Conservation (phyloP, 1,140 invertebrate genomes). For the Pseudobourletiella spinata region DNA sequence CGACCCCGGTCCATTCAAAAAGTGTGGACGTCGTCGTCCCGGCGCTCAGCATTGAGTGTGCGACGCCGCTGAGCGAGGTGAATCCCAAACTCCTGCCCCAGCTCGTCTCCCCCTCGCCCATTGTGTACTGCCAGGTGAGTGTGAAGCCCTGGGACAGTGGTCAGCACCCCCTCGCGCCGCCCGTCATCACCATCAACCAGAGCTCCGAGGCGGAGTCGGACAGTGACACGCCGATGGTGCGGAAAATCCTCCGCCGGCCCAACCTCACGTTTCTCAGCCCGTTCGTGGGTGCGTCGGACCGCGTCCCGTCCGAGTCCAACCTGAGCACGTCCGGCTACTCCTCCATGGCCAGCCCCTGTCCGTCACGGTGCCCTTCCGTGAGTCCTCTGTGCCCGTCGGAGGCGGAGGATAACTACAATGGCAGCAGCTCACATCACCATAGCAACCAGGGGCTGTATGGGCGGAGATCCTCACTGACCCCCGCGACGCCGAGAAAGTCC, state of each 20-base stretch:
- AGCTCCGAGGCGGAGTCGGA: slow-evolving; percentile 65
- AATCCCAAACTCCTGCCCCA: background rate
- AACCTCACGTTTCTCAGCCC: slow-evolving; percentile 65
- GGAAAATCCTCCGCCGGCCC: slow-evolving; percentile 36
- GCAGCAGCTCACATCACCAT: slow-evolving; percentile 40
- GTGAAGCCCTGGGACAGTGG: slow-evolving; percentile 24
- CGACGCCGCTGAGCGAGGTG: slow-evolving; percentile 18
- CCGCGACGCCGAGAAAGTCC: slow-evolving; percentile 27
- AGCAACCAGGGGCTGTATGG: slow-evolving; percentile 38
- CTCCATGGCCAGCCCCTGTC: slow-evolving; percentile 67
- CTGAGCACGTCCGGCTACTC: slow-evolving; percentile 71
- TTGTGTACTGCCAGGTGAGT: background rate
- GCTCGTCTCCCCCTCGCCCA: background rate
- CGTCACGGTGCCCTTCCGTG: slow-evolving; percentile 63
- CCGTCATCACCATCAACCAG: slow-evolving; percentile 62
- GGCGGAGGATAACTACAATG: slow-evolving; percentile 48
- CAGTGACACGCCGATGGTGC: slow-evolving; percentile 44
- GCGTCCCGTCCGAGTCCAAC: slow-evolving; percentile 67
- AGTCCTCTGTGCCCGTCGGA: slow-evolving; percentile 62
- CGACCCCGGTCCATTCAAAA: background rate
- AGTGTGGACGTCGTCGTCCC: slow-evolving; percentile 14
- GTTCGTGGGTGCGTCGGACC: slow-evolving; percentile 59
- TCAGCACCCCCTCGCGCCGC: slow-evolving; percentile 48
- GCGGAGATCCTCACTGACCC: slow-evolving; percentile 40
- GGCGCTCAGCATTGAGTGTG: slow-evolving; percentile 25